Evolutionary conservation across 2,113 vertebrate genomes (phyloP).

Genomic region (Corythoichthys haematopterus): DNA sequence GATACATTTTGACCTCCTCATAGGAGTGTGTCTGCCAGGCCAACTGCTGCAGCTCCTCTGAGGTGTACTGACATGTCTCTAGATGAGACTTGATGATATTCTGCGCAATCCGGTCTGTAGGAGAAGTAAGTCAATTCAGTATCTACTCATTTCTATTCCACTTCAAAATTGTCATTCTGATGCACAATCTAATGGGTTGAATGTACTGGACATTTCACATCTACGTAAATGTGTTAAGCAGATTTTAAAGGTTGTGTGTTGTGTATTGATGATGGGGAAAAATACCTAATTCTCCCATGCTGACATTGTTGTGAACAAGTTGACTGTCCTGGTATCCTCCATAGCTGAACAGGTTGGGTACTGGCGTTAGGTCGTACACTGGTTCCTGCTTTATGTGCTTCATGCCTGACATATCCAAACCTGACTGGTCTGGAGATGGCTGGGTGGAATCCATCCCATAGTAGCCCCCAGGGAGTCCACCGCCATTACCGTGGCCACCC

Average conservation of each 20-base stretch:
- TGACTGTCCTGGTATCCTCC: conserved; percentile 93
- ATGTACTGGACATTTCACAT: conserved; percentile 14
- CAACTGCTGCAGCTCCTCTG: conserved; percentile 94
- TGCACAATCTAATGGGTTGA: conserved; percentile 33
- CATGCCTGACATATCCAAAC: conserved; percentile 96
- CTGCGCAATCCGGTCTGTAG: conserved; percentile 93
- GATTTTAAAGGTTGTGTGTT: neutral
- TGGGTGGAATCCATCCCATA: conserved; percentile 93
- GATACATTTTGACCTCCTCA: conserved; percentile 96
- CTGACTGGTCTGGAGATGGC: conserved; percentile 95
- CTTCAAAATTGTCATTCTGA: conserved; percentile 44
- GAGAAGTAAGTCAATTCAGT: conserved; percentile 13
- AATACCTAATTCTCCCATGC: conserved; percentile 92
- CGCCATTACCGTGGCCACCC: conserved; percentile 67
- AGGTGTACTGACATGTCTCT: conserved; percentile 98
- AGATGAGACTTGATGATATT: conserved; percentile 99
- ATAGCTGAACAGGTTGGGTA: conserved; percentile 97
- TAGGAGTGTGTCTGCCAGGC: conserved; percentile 98
- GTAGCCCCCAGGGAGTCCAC: conserved; percentile 71
- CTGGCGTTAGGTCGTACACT: conserved; percentile 94
- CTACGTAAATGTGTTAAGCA: neutral
- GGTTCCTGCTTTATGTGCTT: conserved; percentile 99
- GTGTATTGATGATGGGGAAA: neutral
- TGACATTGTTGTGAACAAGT: conserved; percentile 81
- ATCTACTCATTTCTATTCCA: conserved; percentile 5